phyloP scores from a whole-genome alignment of 1,140 invertebrate species.

The Euwallacea fornicatus region DNA sequence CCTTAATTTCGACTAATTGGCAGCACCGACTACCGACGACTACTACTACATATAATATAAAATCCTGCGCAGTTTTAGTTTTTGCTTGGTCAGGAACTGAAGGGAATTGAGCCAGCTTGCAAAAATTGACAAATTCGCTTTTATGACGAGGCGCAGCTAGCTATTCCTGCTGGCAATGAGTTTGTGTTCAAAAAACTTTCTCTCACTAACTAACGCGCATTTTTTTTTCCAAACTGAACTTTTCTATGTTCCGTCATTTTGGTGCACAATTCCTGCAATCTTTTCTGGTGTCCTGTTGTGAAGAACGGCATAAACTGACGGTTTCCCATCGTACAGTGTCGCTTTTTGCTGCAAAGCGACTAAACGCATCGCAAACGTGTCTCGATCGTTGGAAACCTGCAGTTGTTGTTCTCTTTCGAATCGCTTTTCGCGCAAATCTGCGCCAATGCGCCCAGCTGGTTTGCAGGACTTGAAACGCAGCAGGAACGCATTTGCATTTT shows the following conservation, averaged over 20 bases:
- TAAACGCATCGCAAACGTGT: background rate
- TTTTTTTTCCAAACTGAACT: no score
- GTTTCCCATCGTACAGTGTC: constrained; percentile 6
- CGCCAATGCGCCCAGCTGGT: no score
- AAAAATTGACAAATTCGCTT: background rate
- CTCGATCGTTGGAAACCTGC: no score
- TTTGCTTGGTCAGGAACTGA: no score
- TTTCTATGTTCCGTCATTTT: no score
- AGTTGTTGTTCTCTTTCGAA: no score
- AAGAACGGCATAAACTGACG: constrained; percentile 6
- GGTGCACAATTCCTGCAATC: no score
- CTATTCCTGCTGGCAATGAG: background rate
- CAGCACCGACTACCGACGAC: background rate
- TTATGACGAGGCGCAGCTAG: background rate
- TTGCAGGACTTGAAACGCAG: no score
- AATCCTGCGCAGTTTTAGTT: no score
- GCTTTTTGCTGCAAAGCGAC: background rate
- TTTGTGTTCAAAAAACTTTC: no score
- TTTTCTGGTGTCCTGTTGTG: background rate
- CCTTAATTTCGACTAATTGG: constrained; percentile 13
- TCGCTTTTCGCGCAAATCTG: no score
- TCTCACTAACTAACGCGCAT: no score
- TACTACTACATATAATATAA: background rate
- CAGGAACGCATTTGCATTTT: background rate
- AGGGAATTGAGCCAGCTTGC: background rate